Evolutionary conservation across 92 coral and sea anemone genomes (phyloP).

Genomic region (Porites evermanni): DNA sequence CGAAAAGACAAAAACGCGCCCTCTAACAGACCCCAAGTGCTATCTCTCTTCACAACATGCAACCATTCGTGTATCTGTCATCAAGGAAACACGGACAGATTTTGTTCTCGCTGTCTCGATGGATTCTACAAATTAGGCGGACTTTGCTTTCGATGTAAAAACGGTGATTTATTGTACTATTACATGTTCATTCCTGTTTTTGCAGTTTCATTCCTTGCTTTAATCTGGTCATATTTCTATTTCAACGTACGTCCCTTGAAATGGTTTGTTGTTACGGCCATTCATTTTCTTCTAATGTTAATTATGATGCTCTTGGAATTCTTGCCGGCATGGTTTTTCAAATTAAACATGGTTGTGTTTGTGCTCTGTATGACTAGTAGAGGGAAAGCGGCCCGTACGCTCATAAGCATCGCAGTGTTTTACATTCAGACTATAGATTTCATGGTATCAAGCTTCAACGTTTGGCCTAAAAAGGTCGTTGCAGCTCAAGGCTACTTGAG

Average conservation of each 20-base stretch:
- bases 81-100: slow-evolving; percentile 67
- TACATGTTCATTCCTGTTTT: slow-evolving; percentile 54
- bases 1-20: neutral
- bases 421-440: slow-evolving; percentile 80
- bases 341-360: slow-evolving; percentile 59
- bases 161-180: slow-evolving; percentile 33
- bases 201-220: slow-evolving; percentile 38
- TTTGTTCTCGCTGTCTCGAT: slow-evolving; percentile 66
- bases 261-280: slow-evolving; percentile 53
- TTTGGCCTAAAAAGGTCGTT: slow-evolving; percentile 68
- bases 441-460: slow-evolving; percentile 67
- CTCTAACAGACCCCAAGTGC: neutral
- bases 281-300: slow-evolving; percentile 58
- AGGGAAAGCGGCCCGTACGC: slow-evolving; percentile 44
- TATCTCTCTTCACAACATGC: slow-evolving; percentile 51
- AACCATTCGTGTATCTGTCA: slow-evolving; percentile 55
- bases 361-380: slow-evolving; percentile 59
- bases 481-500: slow-evolving; percentile 70
- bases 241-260: slow-evolving; percentile 34
- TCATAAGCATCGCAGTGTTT: slow-evolving; percentile 71
- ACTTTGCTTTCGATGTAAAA: slow-evolving; percentile 58
- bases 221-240: slow-evolving; percentile 57
- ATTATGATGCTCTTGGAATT: slow-evolving; percentile 56
- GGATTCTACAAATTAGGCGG: slow-evolving; percentile 64
- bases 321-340: slow-evolving; percentile 69